phyloP scores from a whole-genome alignment of 2,797 vertebrate species.

The Trematomus bernacchii region DNA sequence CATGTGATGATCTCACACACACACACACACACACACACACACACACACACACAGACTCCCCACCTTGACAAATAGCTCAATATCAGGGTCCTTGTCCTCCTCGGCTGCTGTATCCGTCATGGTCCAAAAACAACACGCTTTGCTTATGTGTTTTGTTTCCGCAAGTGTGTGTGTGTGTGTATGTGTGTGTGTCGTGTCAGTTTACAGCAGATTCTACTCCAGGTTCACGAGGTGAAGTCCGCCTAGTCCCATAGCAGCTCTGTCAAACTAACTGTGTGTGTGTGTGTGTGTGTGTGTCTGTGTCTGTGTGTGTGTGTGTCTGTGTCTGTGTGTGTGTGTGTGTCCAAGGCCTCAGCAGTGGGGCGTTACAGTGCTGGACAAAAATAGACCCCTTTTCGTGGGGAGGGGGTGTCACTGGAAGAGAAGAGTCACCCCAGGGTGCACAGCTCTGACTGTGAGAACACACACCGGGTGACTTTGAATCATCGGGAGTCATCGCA shows the following conservation, averaged over 20 bases:
- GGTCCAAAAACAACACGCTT: constrained; percentile 53
- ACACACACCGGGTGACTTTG: constrained; percentile 50
- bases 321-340: too few relatives aligned
- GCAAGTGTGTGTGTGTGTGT: constrained; percentile 40
- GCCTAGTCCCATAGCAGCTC: constrained; percentile 64
- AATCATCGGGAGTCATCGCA: constrained; percentile 47
- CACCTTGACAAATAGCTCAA: constrained; percentile 98
- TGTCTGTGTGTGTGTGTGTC: constrained; percentile 30
- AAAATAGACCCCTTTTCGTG: constrained; percentile 75
- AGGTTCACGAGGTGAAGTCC: constrained; percentile 54
- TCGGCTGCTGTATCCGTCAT: constrained; percentile 89
- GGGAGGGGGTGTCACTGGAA: constrained; percentile 22
- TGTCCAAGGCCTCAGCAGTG: constrained; percentile 61
- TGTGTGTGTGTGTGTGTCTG: constrained; percentile 27
- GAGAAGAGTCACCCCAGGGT: constrained; percentile 26
- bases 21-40: constrained; percentile 33
- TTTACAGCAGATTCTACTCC: constrained; percentile 59
- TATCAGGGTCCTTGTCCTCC: constrained; percentile 95
- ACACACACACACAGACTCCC: constrained; percentile 30
- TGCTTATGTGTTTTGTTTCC: constrained; percentile 33
- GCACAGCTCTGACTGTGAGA: constrained; percentile 29
- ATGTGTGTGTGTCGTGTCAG: constrained; percentile 39
- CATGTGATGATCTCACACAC: neutral
- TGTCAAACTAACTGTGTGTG: constrained; percentile 54
- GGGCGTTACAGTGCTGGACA: constrained; percentile 63